Evolutionary conservation across 2,797 vertebrate genomes (phyloP).

Genomic region (Limnodromus scolopaceus): DNA sequence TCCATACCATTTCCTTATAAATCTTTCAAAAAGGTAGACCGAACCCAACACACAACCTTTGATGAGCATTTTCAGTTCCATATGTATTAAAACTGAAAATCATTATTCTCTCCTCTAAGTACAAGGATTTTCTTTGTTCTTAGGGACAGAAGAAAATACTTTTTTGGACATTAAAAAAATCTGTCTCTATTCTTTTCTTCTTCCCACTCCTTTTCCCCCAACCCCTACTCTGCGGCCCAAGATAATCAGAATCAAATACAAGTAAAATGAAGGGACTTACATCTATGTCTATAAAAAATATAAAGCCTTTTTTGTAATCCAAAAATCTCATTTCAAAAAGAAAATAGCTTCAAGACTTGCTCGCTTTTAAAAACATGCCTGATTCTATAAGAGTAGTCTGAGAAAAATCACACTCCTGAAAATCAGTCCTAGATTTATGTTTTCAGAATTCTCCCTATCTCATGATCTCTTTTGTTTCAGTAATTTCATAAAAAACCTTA

Average conservation of each 20-base stretch:
- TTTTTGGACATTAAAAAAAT: not conserved
- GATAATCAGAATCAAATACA: not conserved
- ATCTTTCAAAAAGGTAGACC: not conserved
- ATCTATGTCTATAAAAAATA: not conserved
- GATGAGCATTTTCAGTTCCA: not conserved
- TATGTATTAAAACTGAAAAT: not conserved
- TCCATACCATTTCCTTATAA: not conserved
- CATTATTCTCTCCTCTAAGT: not conserved
- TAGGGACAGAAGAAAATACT: not conserved
- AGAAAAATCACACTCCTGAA: not conserved
- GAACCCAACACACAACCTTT: not conserved
- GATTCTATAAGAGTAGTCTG: not conserved
- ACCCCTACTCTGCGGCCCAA: not conserved
- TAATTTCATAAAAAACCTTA: not conserved
- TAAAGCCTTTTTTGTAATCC: not conserved
- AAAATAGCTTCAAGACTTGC: not conserved
- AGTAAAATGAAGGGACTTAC: not conserved
- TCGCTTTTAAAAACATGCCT: not conserved
- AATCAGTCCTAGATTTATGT: not conserved
- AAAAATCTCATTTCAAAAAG: not conserved
- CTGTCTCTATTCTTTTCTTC: not conserved
- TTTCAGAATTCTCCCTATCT: not conserved
- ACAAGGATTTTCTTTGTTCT: not conserved
- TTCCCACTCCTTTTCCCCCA: not conserved
- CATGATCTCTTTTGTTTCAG: not conserved